Evolutionary conservation across 2,797 vertebrate species (phyloP).

Genomic region (Syncerus caffer): DNA sequence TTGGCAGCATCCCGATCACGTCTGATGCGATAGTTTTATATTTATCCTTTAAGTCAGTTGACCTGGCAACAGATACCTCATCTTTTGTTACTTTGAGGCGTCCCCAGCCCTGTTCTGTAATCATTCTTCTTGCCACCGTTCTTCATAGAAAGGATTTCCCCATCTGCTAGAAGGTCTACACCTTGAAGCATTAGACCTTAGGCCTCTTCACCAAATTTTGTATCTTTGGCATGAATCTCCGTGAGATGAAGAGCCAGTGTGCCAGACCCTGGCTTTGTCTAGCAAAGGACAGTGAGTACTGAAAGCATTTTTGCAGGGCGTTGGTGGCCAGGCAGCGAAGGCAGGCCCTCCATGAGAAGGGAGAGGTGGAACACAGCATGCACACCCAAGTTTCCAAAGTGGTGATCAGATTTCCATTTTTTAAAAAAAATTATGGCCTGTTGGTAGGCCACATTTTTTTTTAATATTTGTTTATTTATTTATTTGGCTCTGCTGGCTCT

Average conservation of each 20-base stretch:
- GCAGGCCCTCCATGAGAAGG: neutral
- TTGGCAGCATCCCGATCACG: constrained; percentile 92
- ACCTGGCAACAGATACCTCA: constrained; percentile 90
- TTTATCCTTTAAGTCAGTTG: constrained; percentile 90
- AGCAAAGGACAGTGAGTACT: constrained; percentile 84
- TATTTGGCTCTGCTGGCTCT: neutral
- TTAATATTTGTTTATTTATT: neutral
- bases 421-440: neutral
- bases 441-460: neutral
- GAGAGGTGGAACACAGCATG: neutral
- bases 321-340: rapidly evolving
- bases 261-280: constrained; percentile 85
- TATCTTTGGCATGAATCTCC: constrained; percentile 89
- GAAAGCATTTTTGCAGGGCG: constrained; percentile 85
- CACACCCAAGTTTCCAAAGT: neutral
- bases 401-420: neutral
- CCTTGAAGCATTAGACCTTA: constrained; percentile 91
- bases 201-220: constrained; percentile 90
- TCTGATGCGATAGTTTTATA: constrained; percentile 89
- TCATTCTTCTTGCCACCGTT: constrained; percentile 89
- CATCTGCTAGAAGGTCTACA: constrained; percentile 89
- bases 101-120: constrained; percentile 91
- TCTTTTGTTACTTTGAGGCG: constrained; percentile 93
- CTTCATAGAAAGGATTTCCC: constrained; percentile 90
- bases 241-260: constrained; percentile 86